Evolutionary conservation across 2,888 invertebrate genomes (phyloP).

Genomic region (Epinotia brunnichana): DNA sequence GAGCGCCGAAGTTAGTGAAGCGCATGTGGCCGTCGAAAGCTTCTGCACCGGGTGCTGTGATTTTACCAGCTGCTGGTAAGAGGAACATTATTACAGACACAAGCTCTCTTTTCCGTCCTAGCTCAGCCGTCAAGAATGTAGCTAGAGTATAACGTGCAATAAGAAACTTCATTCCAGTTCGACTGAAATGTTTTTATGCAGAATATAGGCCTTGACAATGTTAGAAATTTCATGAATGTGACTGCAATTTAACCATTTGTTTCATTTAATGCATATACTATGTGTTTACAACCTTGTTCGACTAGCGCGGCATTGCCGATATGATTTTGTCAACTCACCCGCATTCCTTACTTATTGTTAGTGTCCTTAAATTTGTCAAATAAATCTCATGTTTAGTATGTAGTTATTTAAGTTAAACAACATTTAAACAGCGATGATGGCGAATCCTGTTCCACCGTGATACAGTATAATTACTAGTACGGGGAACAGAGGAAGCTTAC

Average conservation of each 20-base stretch:
- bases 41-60: slow-evolving; percentile 74
- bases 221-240: not conserved
- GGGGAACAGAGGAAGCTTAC: no score
- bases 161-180: not conserved
- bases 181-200: not conserved
- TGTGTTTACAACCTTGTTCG: no score
- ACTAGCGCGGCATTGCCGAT: no score
- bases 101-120: not conserved
- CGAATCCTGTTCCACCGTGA: no score
- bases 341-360: no score
- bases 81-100: not conserved
- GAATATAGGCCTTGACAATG: not conserved
- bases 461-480: no score
- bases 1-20: slow-evolving; percentile 69
- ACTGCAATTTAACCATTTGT: not conserved
- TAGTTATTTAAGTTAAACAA: no score
- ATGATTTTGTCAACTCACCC: no score
- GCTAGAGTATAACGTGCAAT: not conserved
- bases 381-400: no score
- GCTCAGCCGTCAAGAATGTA: not conserved
- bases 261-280: no score
- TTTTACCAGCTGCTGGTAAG: slow-evolving; percentile 74
- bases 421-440: no score
- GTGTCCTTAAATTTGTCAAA: no score
- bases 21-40: slow-evolving; percentile 79